Evolutionary conservation across 2,797 vertebrate genomes (phyloP).

Genomic region (Labroides dimidiatus): DNA sequence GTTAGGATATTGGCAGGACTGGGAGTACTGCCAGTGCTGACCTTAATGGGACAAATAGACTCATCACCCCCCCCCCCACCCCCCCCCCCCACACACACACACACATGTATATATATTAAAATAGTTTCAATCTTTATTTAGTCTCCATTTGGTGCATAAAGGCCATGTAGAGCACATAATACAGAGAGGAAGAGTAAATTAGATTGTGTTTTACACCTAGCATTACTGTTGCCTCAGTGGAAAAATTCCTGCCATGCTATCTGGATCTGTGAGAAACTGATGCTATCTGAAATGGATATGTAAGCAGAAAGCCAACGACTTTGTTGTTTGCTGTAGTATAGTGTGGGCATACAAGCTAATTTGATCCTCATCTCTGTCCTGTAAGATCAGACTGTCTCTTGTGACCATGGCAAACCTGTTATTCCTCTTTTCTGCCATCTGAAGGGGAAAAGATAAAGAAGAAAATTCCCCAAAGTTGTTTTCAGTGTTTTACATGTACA

Average conservation of each 20-base stretch:
- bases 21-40: constrained; percentile 34
- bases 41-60: constrained; percentile 1
- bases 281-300: neutral
- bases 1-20: constrained; percentile 17
- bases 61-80: constrained; percentile 3
- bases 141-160: constrained; percentile 8
- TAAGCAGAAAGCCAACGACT: neutral
- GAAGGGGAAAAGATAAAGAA: neutral
- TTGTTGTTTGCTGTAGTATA: neutral
- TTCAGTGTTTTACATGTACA: too few relatives aligned
- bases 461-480: neutral
- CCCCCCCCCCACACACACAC: neutral
- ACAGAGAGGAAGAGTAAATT: constrained; percentile 23
- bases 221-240: neutral
- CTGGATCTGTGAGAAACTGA: constrained; percentile 3
- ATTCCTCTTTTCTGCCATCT: neutral
- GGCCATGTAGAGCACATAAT: constrained; percentile 16
- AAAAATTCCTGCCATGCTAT: constrained; percentile 12
- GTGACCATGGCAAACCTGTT: neutral
- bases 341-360: neutral
- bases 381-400: neutral
- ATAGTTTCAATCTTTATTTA: constrained; percentile 12
- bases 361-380: neutral
- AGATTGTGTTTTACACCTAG: constrained; percentile 11
- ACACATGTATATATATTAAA: neutral